Evolutionary conservation across 2,797 vertebrate species (phyloP).

Genomic region (Tolypeutes matacus): DNA sequence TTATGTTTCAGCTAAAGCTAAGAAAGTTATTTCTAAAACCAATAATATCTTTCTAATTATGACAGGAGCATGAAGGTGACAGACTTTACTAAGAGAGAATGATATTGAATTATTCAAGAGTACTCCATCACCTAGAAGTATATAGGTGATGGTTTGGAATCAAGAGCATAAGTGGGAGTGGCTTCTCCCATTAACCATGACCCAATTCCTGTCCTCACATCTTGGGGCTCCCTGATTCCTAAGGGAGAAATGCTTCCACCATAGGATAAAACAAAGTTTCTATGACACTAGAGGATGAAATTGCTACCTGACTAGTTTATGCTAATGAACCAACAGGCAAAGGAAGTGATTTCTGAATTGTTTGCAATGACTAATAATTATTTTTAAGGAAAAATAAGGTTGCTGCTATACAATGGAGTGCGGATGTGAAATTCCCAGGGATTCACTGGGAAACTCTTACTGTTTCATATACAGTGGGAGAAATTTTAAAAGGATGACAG

Average conservation of each 20-base stretch:
- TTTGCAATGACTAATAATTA: not conserved
- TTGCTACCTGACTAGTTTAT: not conserved
- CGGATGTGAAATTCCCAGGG: not conserved
- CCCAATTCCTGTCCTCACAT: not conserved
- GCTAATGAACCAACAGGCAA: not conserved
- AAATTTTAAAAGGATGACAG: not conserved
- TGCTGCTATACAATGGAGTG: not conserved
- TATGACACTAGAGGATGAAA: not conserved
- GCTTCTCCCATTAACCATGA: not conserved
- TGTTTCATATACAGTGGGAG: not conserved
- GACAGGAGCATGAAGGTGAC: constrained; percentile 66
- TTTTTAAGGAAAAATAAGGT: constrained; percentile 25
- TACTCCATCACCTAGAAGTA: not conserved
- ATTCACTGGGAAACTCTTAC: not conserved
- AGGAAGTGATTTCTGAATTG: not conserved
- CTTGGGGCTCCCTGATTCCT: not conserved
- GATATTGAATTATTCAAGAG: constrained; percentile 79
- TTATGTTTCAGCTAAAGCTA: constrained; percentile 71
- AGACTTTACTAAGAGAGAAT: constrained; percentile 68
- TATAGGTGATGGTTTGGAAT: not conserved
- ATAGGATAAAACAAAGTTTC: not conserved
- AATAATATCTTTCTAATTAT: constrained; percentile 68
- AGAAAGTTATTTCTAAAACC: constrained; percentile 71
- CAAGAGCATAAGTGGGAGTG: not conserved
- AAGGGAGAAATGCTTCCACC: not conserved